Percentiles rank a stretch among this genome's conserved stretches.
Evolutionary conservation across 2,888 invertebrate genomes (phyloP).

Genomic region (Yponomeuta plumbellus): DNA sequence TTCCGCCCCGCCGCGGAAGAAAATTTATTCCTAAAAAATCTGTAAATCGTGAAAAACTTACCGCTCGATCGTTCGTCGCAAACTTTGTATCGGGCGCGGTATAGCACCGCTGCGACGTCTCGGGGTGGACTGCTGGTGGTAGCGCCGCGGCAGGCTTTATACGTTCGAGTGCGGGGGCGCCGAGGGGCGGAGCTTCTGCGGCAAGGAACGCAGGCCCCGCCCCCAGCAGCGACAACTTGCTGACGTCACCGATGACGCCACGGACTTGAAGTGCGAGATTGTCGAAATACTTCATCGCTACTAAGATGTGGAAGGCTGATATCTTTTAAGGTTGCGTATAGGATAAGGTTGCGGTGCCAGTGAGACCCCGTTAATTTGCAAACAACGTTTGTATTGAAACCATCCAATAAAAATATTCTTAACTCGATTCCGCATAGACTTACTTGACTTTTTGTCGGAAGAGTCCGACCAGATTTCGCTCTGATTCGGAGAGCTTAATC

Average conservation of each 20-base stretch:
- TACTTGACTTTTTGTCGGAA: too few relatives aligned
- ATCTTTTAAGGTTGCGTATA: too few relatives aligned
- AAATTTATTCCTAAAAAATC: neutral
- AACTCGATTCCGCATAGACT: too few relatives aligned
- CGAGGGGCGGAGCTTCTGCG: conserved; percentile 46
- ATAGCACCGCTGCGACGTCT: conserved; percentile 31
- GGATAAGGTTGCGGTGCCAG: too few relatives aligned
- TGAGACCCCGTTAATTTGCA: too few relatives aligned
- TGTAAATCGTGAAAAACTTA: conserved; percentile 40
- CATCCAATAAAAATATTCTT: too few relatives aligned
- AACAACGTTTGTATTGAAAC: too few relatives aligned
- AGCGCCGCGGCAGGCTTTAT: conserved; percentile 44
- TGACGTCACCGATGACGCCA: conserved; percentile 41
- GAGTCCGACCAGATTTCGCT: too few relatives aligned
- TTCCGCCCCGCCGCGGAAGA: neutral
- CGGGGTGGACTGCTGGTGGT: conserved; percentile 29
- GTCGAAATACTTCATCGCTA: neutral
- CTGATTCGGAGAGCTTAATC: too few relatives aligned
- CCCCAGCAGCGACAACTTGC: conserved; percentile 48
- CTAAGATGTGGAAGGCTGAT: neutral
- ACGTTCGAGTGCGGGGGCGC: conserved; percentile 38
- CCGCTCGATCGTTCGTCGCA: conserved; percentile 52
- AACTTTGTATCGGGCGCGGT: conserved; percentile 48
- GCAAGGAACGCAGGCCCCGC: conserved; percentile 45
- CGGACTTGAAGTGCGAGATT: neutral